Evolutionary conservation across 2,888 invertebrate species (phyloP), one percentile per base, ranked within the genome.

Genomic region (Habrosyne pyritoides): DNA sequence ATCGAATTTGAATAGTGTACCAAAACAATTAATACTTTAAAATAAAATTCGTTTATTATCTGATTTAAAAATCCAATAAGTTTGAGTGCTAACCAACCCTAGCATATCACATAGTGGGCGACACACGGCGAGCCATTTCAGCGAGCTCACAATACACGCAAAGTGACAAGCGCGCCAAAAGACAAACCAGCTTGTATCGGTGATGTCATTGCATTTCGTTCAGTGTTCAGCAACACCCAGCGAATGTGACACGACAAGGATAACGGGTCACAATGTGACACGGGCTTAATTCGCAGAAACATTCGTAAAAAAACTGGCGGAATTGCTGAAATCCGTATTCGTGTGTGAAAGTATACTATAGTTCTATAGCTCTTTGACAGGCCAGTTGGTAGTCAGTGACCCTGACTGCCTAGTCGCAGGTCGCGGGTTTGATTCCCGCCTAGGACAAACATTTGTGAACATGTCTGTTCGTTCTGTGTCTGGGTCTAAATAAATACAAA

Each of bases 181-280:
- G 18, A 42, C 42, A 18, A 18, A 42, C 18, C 36, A 18, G 36
- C 18, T 18, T 42, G 8, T 12, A 42, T n/a, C n/a, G 18, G 42
- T 42, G 42, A 42, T 42, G 42, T 42, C 42, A 42, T 18, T 18
- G 42, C 8, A 42, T 42, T 42, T 18, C 42, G 42, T 42, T 42
- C 42, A 42, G 42, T 42, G 42, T 42, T 42, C 42, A 42, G 42
- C 42, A n/a, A n/a, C 18, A 42, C 14, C 42, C 42, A 42, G 42
- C 42, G 42, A 42, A 42, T 8, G 49, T 50, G 50, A 50, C 28
- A 50, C 2, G 42, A 10, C 50, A 50, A 50, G 50, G 28, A 28
- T 50, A 50, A 50, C 50, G 28, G 18, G 50, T 50, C 50, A 50
- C 50, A 26, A 18, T 10, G 18, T 10, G 18, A 28, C 18, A 8